Percentiles rank a stretch among this genome's conserved stretches.
Evolutionary conservation across 2,113 vertebrate genomes (phyloP).

Genomic region (Chionis minor): DNA sequence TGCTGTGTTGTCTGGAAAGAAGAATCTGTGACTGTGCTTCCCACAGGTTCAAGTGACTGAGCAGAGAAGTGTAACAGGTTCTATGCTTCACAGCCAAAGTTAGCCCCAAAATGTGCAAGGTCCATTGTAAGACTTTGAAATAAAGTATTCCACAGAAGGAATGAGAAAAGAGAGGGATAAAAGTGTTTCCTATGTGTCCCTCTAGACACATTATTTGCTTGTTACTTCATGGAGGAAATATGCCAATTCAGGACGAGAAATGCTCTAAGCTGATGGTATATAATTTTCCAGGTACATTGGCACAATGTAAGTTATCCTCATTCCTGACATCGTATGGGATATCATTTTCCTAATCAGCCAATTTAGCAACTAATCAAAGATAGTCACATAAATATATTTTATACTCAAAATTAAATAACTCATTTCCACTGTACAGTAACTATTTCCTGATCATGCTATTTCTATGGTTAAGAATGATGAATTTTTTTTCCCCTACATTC

Average conservation of each 20-base stretch:
- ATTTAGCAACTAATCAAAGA: background rate
- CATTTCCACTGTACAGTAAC: background rate
- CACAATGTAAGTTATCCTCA: background rate
- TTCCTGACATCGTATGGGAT: background rate
- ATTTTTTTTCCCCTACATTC: background rate
- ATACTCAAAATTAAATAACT: background rate
- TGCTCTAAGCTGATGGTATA: background rate
- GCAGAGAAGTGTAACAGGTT: background rate
- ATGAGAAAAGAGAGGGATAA: background rate
- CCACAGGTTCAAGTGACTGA: background rate
- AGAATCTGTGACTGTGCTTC: background rate
- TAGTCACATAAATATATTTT: background rate
- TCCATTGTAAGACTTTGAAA: background rate
- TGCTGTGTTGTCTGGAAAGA: background rate
- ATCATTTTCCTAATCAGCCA: background rate
- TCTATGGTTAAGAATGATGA: background rate
- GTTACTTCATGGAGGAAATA: background rate
- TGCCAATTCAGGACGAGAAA: background rate
- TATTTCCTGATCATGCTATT: background rate
- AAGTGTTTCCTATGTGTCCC: background rate
- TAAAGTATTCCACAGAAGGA: background rate
- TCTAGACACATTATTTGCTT: background rate
- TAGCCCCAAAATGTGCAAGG: background rate
- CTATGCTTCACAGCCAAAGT: accelerated
- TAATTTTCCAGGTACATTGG: background rate